Evolutionary conservation across 1,140 invertebrate species (phyloP), one percentile per base, ranked within the genome.

Genomic region (Temnothorax longispinosus): DNA sequence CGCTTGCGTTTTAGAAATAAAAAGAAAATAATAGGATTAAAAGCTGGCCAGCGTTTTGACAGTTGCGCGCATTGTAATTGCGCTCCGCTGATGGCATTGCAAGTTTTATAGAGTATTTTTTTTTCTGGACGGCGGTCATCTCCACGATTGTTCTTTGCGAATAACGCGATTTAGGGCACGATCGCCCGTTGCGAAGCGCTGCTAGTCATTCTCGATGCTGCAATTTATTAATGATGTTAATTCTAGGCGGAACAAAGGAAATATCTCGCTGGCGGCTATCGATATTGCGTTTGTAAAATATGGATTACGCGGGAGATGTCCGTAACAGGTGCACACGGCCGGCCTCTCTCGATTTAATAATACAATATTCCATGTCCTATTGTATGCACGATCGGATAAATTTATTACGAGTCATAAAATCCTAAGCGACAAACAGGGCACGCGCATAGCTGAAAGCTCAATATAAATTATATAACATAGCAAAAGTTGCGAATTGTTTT

Each of bases 181-280:
- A 64, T 27, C 27, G 41, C 7, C 1, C 13, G 52, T n/a, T n/a
- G 32, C 21, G 41, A 54, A 60, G 50, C 32, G 44, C 67, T 50
- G 54, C 67, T 74, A 75, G 44, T 84, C 80, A 84, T 75, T 75
- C 80, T 60, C 41, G 54, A 74, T 27, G 69, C 54, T 60, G 69
- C 56, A 75, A 84, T 84, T 84, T 84, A 84, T 84, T 84, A 75
- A 84, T 84, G 80, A 84, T 60, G 80, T 84, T 84, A 84, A 84
- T 84, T 84, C 80, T 84, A 84, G 69, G 41, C 41, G 44, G 80
- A 75, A 84, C 80, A 84, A 84, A 84, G 80, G 54, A 84, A 84
- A 84, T 84, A 74, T 74, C 50, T 84, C 69, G 69, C 80, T 74
- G 54, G 80, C 41, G 80, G 69, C 69, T 84, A 84, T 84, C 80